Evolutionary conservation across 2,113 vertebrate genomes (phyloP).

Genomic region (Tamias sibiricus): DNA sequence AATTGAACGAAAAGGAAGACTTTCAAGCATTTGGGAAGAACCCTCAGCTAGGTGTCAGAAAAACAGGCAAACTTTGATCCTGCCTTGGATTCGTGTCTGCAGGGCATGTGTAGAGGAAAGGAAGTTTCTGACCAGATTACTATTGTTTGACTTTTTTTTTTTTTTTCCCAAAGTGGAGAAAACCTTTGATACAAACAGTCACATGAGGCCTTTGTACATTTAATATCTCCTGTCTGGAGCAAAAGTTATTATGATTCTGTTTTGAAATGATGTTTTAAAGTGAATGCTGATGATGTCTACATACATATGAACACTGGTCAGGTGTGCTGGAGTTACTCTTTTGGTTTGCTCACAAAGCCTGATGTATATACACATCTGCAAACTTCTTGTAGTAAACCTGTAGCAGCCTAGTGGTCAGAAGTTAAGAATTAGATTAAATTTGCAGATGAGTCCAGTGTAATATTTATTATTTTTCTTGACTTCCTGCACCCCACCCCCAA

Average conservation of each 20-base stretch:
- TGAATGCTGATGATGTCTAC: background rate
- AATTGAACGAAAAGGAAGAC: background rate
- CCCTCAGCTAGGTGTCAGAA: background rate
- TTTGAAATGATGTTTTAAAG: constrained; percentile 22
- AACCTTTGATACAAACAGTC: background rate
- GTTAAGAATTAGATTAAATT: background rate
- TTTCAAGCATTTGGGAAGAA: background rate
- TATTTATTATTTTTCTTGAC: background rate
- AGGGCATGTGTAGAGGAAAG: accelerated
- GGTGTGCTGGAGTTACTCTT: background rate
- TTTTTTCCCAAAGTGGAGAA: constrained; percentile 17
- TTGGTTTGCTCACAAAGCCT: background rate
- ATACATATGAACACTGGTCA: background rate
- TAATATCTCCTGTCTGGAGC: background rate
- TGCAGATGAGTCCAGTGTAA: background rate
- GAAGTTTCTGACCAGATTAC: background rate
- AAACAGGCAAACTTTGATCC: background rate
- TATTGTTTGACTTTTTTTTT: background rate
- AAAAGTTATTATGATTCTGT: background rate
- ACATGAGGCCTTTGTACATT: background rate
- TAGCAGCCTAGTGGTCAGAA: background rate
- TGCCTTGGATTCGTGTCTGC: background rate
- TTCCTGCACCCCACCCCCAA: background rate
- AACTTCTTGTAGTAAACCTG: background rate
- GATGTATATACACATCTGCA: background rate